Percentiles rank a stretch among this genome's conserved stretches.
Conservation (phyloP, 2,113 vertebrate species). For the Pristiophorus japonicus region DNA sequence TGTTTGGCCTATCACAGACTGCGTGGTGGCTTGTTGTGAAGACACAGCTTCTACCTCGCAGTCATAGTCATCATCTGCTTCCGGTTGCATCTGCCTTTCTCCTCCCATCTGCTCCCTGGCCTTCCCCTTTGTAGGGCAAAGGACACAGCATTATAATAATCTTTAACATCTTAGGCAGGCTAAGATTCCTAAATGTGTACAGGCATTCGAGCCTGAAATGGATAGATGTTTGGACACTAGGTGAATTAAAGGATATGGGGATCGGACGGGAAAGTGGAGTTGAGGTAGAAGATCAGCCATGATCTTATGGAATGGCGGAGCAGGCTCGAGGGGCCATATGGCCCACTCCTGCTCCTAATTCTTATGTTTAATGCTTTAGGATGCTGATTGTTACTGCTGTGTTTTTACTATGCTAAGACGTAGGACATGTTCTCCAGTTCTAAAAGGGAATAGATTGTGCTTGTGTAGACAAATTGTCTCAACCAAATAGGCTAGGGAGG, state of each 20-base stretch:
- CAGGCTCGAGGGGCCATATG: not conserved
- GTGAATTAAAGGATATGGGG: not conserved
- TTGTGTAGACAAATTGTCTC: not conserved
- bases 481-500: not conserved
- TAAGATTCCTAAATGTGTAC: not conserved
- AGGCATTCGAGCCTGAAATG: not conserved
- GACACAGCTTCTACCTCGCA: not conserved
- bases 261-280: not conserved
- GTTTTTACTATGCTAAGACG: not conserved
- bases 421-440: not conserved
- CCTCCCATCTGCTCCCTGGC: not conserved
- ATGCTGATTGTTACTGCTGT: not conserved
- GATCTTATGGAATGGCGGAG: not conserved
- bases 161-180: not conserved
- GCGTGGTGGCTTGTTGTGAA: not conserved
- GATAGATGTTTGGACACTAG: not conserved
- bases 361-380: not conserved
- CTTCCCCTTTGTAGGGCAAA: no score
- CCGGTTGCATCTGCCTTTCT: not conserved
- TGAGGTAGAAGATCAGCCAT: not conserved
- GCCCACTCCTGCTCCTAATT: no score
- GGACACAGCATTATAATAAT: not conserved
- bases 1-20: not conserved
- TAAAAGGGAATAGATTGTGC: not conserved
- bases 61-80: not conserved